Evolutionary conservation across 2,113 vertebrate genomes (phyloP).

Genomic region (Oophaga pumilio): DNA sequence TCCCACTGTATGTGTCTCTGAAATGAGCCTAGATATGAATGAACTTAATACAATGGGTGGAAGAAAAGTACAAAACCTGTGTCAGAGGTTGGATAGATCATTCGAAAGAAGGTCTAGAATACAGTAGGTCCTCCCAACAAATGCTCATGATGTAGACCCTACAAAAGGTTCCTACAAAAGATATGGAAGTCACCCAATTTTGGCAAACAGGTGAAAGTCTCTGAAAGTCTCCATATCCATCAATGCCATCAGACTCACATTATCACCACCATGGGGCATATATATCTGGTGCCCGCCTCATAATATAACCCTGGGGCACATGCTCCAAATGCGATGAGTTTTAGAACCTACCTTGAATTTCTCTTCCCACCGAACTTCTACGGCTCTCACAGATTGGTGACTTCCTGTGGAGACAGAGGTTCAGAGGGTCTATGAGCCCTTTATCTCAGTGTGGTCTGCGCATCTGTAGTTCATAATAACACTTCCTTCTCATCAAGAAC

Average conservation of each 20-base stretch:
- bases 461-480: background rate
- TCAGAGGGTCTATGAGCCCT: background rate
- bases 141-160: background rate
- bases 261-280: background rate
- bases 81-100: background rate
- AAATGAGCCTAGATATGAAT: background rate
- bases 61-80: too few relatives aligned
- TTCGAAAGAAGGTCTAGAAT: background rate
- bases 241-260: background rate
- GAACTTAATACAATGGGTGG: background rate
- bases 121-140: background rate
- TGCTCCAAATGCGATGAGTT: background rate
- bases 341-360: background rate
- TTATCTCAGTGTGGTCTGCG: background rate
- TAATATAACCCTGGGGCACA: too few relatives aligned
- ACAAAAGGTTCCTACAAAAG: background rate
- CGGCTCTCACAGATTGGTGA: conserved; percentile 10
- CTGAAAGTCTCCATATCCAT: background rate
- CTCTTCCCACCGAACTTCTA: conserved; percentile 34
- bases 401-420: conserved; percentile 1
- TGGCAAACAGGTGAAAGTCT: background rate
- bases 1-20: background rate
- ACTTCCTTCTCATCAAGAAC: background rate
- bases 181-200: background rate
- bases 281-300: background rate